Percentiles rank a stretch among this genome's conserved stretches.
Conservation (phyloP, 1,140 invertebrate species). For the Lordiphosa clarofinis region DNA sequence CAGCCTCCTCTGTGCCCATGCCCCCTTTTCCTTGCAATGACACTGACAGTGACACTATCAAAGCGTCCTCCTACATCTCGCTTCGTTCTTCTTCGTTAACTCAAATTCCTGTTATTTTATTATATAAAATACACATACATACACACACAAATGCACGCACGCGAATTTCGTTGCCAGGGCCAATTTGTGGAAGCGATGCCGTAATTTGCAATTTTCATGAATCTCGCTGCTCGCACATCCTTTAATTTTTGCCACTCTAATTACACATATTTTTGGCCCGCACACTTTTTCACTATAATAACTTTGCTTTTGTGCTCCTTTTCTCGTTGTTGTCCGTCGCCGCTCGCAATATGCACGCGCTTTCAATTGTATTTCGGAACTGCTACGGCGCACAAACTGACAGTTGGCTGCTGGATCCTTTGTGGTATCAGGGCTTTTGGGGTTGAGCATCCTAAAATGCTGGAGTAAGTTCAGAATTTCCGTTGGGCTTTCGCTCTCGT, state of each 20-base stretch:
- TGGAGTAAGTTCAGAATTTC: constrained; percentile 2
- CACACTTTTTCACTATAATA: constrained; percentile 64
- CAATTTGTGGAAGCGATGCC: constrained; percentile 19
- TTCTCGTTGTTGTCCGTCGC: constrained; percentile 34
- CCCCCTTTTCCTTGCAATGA: constrained; percentile 48
- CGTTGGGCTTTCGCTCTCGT: constrained; percentile 15
- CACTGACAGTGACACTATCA: constrained; percentile 75
- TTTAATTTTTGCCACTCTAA: constrained; percentile 51
- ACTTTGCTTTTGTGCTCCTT: constrained; percentile 34
- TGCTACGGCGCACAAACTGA: constrained; percentile 64
- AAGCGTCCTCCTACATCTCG: constrained; percentile 23
- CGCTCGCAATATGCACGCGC: constrained; percentile 53
- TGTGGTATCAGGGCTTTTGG: constrained; percentile 12
- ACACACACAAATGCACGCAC: constrained; percentile 33
- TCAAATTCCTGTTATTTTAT: constrained; percentile 7
- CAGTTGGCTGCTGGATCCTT: constrained; percentile 57
- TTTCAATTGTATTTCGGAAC: constrained; percentile 53
- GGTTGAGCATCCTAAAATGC: constrained; percentile 34
- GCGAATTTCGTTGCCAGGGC: constrained; percentile 5
- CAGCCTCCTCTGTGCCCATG: constrained; percentile 40
- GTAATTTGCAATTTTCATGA: constrained; percentile 32
- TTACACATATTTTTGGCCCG: constrained; percentile 41
- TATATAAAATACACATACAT: constrained; percentile 28
- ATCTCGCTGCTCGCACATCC: constrained; percentile 26
- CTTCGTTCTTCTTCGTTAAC: neutral